phyloP scores from a whole-genome alignment of 1,140 invertebrate species.

The Thalassaphorura encarpata region DNA sequence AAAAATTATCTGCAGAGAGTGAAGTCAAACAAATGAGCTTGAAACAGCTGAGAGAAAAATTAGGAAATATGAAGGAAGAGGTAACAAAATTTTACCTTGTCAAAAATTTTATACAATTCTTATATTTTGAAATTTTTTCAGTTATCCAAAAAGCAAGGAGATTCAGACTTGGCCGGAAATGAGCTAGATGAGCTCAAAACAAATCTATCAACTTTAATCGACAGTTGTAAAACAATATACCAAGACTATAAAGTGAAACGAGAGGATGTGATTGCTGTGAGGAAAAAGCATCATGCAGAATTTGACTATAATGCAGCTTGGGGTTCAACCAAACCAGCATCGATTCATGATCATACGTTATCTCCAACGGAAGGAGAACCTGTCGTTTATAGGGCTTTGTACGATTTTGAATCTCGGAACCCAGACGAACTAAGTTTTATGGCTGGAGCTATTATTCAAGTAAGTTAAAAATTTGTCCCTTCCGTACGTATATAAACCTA shows the following conservation, averaged over 20 bases:
- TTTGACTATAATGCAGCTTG: conserved; percentile 36
- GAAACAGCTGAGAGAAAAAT: conserved; percentile 72
- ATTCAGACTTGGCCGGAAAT: conserved; percentile 18
- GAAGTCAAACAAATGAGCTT: conserved; percentile 61
- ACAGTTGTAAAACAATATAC: conserved; percentile 47
- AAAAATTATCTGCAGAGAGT: conserved; percentile 50
- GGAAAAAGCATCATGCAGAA: conserved; percentile 28
- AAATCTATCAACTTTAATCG: conserved; percentile 25
- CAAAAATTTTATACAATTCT: not conserved
- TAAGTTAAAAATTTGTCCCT: conserved; percentile 37
- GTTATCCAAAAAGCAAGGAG: conserved; percentile 29
- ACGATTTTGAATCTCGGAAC: conserved; percentile 86
- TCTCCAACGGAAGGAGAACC: not conserved
- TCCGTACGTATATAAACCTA: no score
- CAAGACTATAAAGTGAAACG: conserved; percentile 49
- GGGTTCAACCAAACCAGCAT: conserved; percentile 30
- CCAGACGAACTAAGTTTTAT: conserved; percentile 88
- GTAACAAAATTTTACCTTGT: conserved; percentile 35
- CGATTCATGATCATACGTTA: conserved; percentile 8
- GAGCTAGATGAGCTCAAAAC: conserved; percentile 26
- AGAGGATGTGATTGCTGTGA: conserved; percentile 38
- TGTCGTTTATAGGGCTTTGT: conserved; percentile 73
- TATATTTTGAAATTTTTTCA: conserved; percentile 18
- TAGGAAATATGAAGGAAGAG: conserved; percentile 51
- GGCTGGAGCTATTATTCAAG: conserved; percentile 85